Base-by-base conservation (phyloP, 2,888 invertebrate species). In the Tenthredo scrophulariae region DNA sequence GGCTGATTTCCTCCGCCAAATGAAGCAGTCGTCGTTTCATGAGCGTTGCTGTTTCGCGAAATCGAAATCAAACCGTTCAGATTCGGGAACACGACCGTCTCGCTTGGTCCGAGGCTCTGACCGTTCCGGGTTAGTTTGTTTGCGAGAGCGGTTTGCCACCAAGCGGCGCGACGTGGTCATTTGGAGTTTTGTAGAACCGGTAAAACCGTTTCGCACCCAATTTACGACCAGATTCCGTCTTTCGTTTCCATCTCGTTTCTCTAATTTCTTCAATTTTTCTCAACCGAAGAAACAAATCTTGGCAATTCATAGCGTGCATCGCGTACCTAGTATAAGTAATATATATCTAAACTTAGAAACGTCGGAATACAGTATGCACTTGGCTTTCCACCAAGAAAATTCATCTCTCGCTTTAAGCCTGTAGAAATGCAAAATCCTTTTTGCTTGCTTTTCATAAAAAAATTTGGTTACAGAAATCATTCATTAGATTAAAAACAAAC, bases 291-390 rank as follows among this genome's bases (percentile, higher is more conserved):
- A 54, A 54, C 50, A 50, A n/a, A 54, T n/a, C n/a, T n/a, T n/a
- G 54, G 54, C 54, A 54, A 54, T 54, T 54, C 54, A 54, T 6
- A n/a, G 54, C 2, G 54, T 54, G n/a, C 54, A 54, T 54, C n/a
- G 54, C n/a, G 54, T 54, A 50, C 46, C 46, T 50, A n/a, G 54
- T n/a, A n/a, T 54, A 54, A 54, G n/a, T 54, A 54, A 54, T 54
- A 54, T 54, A 54, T 5, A 54, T 54, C 54, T 54, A 54, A 54
- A 54, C 6, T 54, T 54, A 54, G 54, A 54, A n/a, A n/a, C 54
- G 54, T 54, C 54, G 54, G 7, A 5, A 50, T 50, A 50, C 6
- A 50, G 50, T 50, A 54, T 54, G 54, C 54, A 54, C n/a, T 54
- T 54, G 54, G 54, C 54, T 18, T 7, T 54, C 7, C 7, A n/a